A percentile compares a stretch with the other conserved stretches of the same genome.
These are phyloP conservation scores for Sphaerodactylus townsendi DNA, from an alignment of 2,113 vertebrate species.

Conservation along the genomic window DNA sequence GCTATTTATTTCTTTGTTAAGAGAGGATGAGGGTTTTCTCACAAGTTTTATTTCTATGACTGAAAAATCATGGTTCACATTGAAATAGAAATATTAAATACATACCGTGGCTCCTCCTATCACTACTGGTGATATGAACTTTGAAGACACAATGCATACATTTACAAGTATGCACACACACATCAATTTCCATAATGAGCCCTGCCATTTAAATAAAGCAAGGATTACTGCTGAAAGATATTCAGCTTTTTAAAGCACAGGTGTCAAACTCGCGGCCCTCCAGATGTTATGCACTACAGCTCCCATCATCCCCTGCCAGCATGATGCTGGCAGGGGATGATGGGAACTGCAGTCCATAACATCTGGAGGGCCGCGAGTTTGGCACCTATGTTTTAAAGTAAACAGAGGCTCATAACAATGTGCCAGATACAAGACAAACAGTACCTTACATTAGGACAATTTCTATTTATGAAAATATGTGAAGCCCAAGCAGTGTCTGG, in stretches of 20 bases:
- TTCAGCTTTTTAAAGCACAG: too few species aligned
- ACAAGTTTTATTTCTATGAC: background rate
- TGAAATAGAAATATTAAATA: constrained; percentile 45
- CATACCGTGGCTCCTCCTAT: constrained; percentile 26
- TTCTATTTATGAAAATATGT: background rate
- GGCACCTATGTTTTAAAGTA: too few species aligned
- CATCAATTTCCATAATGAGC: constrained; percentile 34
- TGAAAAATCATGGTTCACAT: constrained; percentile 28
- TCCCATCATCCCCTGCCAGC: too few species aligned
- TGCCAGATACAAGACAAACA: background rate
- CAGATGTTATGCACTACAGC: too few species aligned
- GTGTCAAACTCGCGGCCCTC: too few species aligned
- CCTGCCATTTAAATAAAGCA: background rate
- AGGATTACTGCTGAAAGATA: background rate
- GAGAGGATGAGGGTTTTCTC: background rate
- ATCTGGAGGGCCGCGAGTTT: too few species aligned
- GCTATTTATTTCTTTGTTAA: constrained; percentile 28
- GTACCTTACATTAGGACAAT: background rate
- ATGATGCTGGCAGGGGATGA: too few species aligned
- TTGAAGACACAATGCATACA: constrained; percentile 39
- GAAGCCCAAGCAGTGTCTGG: background rate
- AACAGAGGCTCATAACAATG: background rate
- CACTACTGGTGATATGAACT: constrained; percentile 57
- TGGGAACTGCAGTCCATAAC: too few species aligned
- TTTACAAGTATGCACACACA: constrained; percentile 3